Evolutionary conservation across 2,113 vertebrate species (phyloP).

Genomic region (Rhinoderma darwinii): DNA sequence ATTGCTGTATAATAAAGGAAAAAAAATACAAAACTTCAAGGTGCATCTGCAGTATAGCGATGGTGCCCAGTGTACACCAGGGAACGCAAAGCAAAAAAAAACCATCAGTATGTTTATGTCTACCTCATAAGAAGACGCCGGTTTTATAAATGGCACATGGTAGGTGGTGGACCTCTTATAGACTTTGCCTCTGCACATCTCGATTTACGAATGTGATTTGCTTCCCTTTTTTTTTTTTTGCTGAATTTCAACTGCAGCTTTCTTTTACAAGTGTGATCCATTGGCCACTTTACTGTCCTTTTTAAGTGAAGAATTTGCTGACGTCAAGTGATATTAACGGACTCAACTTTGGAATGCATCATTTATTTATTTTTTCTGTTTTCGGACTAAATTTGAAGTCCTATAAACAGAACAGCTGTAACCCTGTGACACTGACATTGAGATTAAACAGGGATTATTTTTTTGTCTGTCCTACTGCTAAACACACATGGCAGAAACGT

Average conservation of each 20-base stretch:
- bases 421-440: conserved; percentile 7
- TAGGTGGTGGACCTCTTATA: too few species aligned
- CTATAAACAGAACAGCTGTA: conserved; percentile 16
- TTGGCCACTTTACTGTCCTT: neutral
- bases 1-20: too few species aligned
- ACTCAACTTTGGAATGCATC: neutral
- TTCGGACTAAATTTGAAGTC: conserved; percentile 16
- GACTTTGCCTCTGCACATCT: too few species aligned
- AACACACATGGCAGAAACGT: neutral
- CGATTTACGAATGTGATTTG: too few species aligned
- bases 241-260: neutral
- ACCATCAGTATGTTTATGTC: too few species aligned
- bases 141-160: too few species aligned
- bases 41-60: too few species aligned
- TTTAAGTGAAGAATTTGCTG: conserved; percentile 19
- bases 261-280: neutral
- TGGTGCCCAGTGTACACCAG: too few species aligned
- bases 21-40: too few species aligned
- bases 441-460: neutral
- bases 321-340: conserved; percentile 24
- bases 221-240: neutral
- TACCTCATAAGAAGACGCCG: too few species aligned
- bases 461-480: neutral
- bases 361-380: neutral
- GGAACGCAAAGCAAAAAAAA: too few species aligned